Percentiles rank a stretch among this genome's conserved stretches.
Conservation (phyloP, 2,797 vertebrate genomes). For the Acridotheres tristis region DNA sequence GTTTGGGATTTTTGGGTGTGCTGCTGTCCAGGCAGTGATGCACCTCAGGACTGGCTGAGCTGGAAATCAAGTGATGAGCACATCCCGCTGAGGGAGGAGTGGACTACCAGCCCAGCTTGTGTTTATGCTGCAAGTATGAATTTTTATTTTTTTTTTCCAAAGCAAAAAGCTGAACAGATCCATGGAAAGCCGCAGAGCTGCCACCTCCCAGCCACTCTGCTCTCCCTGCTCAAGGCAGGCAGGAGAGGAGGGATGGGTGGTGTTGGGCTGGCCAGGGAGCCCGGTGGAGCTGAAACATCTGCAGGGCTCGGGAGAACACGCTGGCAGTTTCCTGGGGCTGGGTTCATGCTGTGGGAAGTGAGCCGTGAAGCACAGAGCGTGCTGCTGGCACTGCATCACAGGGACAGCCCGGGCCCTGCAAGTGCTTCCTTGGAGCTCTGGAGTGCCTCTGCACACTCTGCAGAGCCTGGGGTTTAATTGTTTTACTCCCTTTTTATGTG, state of each 20-base stretch:
- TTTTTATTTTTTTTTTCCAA: not conserved
- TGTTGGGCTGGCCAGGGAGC: not conserved
- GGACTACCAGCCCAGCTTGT: not conserved
- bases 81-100: not conserved
- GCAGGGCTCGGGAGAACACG: not conserved
- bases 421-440: not conserved
- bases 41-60: not conserved
- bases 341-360: not conserved
- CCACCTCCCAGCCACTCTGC: not conserved
- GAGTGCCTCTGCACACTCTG: not conserved
- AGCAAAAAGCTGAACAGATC: not conserved
- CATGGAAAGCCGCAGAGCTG: not conserved
- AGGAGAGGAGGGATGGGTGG: not conserved
- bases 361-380: not conserved
- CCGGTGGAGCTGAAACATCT: not conserved
- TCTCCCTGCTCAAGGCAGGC: not conserved
- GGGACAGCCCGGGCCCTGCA: not conserved
- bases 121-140: not conserved
- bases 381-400: constrained; percentile 2
- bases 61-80: not conserved
- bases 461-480: not conserved
- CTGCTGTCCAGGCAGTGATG: not conserved
- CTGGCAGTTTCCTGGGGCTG: not conserved
- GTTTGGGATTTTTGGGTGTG: not conserved
- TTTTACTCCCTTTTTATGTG: not conserved